Evolutionary conservation across 2,888 invertebrate genomes (phyloP), one percentile per base, ranked within the genome.

Genomic region (Gonocerus acuteangulatus): DNA sequence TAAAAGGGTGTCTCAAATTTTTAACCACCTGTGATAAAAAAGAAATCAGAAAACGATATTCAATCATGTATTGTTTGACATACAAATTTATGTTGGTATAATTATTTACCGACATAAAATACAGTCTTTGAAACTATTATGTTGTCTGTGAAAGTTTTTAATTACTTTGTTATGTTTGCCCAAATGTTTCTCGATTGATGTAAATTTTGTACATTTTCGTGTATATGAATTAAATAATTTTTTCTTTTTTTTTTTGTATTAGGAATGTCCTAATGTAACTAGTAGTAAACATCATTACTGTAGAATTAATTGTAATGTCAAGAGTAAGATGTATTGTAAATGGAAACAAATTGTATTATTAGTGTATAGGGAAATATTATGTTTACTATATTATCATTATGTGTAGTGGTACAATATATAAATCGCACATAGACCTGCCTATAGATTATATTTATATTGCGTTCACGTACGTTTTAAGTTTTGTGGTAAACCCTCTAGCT

Each of bases 131-230:
- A 54, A 21, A 36, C 22, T 9, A 48, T 59, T 59, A 6, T 48
- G 48, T 59, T 48, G 59, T 59, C 48, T 39, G 48, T 48, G 59
- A 48, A 48, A 48, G 36, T 59, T 59, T 48, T 48, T 36, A 32
- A 59, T 52, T 54, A 47, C 47, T 51, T 51, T 60, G 62, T 62
- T 62, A 60, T 54, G 62, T 62, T 62, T 62, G 62, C 59, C 59
- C 62, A 23, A 62, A 48, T 49, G 58, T 58, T 42, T 54, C 56
- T 62, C 34, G 39, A 54, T 49, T 49, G 36, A 27, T 65, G 64
- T 65, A 65, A 65, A 65, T 65, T 65, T 65, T 65, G 64, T 65
- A 65, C 60, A 65, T 63, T 65, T 51, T 62, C 52, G 62, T 65
- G 62, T 62, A 65, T 60, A 65, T 60, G 62, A 62, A 62, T 62